Conservation (phyloP, 2,888 invertebrate genomes). For the Sepiola atlantica region DNA sequence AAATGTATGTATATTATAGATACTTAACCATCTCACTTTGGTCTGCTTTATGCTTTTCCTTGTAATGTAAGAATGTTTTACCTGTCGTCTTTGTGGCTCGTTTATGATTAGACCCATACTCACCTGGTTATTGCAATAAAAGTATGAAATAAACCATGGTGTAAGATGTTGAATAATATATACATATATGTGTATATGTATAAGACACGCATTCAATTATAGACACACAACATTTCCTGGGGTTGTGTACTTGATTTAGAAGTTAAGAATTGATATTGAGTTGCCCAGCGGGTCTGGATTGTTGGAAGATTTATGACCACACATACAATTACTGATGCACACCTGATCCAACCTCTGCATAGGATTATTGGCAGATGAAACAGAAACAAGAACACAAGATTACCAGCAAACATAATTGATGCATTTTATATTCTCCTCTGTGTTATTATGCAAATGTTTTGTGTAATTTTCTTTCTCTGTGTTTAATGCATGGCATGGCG, state of each 20-base stretch:
- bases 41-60: too few relatives aligned
- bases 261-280: neutral
- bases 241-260: neutral
- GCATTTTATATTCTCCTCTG: neutral
- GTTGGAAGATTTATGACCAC: neutral
- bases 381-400: neutral
- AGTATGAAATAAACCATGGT: too few relatives aligned
- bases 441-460: neutral
- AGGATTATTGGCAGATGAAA: neutral
- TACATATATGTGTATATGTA: too few relatives aligned
- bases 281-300: neutral
- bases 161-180: too few relatives aligned
- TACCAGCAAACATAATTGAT: neutral
- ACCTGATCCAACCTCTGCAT: neutral
- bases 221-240: neutral
- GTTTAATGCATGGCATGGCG: too few relatives aligned
- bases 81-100: too few relatives aligned
- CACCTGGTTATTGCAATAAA: too few relatives aligned
- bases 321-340: neutral
- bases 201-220: neutral
- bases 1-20: too few relatives aligned
- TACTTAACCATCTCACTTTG: too few relatives aligned
- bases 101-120: too few relatives aligned
- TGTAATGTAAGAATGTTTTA: too few relatives aligned
- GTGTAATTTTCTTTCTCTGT: neutral